Evolutionary conservation across 2,113 vertebrate species (phyloP), one percentile per base, ranked within the genome.

Genomic region (Salminus brasiliensis): DNA sequence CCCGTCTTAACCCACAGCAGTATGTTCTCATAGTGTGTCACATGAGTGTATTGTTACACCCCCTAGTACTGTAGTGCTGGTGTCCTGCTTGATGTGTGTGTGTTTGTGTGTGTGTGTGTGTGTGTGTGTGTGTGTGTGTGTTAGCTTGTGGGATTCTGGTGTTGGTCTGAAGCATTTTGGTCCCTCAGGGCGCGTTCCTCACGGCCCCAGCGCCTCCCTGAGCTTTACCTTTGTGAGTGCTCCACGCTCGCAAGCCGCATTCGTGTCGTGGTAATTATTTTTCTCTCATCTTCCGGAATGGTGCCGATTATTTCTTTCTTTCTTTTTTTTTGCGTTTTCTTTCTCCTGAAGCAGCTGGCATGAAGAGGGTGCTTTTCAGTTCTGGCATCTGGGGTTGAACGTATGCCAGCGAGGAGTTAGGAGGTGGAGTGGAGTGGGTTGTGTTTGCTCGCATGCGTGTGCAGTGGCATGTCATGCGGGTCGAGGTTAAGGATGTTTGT

Each of bases 291-390:
- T 84, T 84, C 83, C 83, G 83, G 83, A 84, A 74, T 74, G 79
- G 71, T 70, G 75, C 55, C 70, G 79, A 81, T 81, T 78, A 80
- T 84, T 74, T 84, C 76, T 77, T 39, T 78, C 73, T 78, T 74
- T 47, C 71, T 55, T 55, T 55, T 10, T 71, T 71, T 77, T 67
- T 76, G 41, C 74, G n/a, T 73, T 73, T 79, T 70, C 81, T 88
- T 67, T 67, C 72, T 78, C 79, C 79, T 89, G 45, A 45, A 85
- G 82, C 89, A 85, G 84, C 83, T 89, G 87, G 79, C 84, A 81
- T 87, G 77, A 88, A 88, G 85, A 80, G 83, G 83, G 53, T 74
- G 79, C 80, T 83, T 86, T 88, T 75, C 82, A 87, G 85, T 86
- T 67, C 70, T 76, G 73, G 73, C 86, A 88, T 87, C 86, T 88